A percentile compares a stretch with the other conserved stretches of the same genome.
Conservation (phyloP, 2,113 vertebrate species). For the Pseudorasbora parva region DNA sequence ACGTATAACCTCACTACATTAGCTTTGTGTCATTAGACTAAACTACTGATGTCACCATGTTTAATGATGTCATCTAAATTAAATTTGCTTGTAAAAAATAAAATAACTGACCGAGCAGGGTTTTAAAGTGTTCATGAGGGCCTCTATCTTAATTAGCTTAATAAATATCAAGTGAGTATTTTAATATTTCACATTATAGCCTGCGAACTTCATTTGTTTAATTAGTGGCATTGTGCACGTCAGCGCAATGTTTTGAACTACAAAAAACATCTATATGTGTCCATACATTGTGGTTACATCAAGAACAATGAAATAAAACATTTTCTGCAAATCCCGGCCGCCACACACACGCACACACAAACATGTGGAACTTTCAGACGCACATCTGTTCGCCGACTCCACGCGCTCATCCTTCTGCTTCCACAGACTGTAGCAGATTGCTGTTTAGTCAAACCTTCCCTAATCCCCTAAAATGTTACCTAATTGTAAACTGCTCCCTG, state of each 20-base stretch:
- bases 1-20: neutral
- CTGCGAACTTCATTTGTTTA: neutral
- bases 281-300: neutral
- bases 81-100: neutral
- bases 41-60: neutral
- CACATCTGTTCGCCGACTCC: slow-evolving; percentile 22
- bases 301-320: neutral
- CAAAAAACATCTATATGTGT: neutral
- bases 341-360: neutral
- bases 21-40: neutral
- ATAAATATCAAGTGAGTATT: neutral
- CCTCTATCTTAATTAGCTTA: neutral
- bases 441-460: slow-evolving; percentile 68
- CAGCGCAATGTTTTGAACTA: neutral
- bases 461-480: slow-evolving; percentile 74
- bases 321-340: neutral
- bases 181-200: neutral
- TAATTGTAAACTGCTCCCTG: slow-evolving; percentile 71
- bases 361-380: slow-evolving; percentile 17
- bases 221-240: neutral
- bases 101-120: neutral
- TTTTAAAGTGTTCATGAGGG: neutral
- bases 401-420: slow-evolving; percentile 43
- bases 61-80: neutral
- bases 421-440: slow-evolving; percentile 67